Percentiles rank a stretch among this genome's conserved stretches.
Evolutionary conservation across 92 coral and sea anemone species (phyloP).

Genomic region (Metridium senile): DNA sequence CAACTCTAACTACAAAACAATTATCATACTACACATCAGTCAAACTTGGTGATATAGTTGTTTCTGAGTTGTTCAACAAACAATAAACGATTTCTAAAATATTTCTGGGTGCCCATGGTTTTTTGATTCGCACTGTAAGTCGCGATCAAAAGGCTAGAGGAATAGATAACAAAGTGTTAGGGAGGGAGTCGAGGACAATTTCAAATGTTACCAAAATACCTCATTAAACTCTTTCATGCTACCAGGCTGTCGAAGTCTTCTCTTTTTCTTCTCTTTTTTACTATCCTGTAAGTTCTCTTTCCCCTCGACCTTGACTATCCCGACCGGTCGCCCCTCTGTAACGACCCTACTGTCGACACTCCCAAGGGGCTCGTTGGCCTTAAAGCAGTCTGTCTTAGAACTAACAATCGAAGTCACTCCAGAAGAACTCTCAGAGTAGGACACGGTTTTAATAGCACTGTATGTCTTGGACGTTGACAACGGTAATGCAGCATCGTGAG

Average conservation of each 20-base stretch:
- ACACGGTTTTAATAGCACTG: not conserved
- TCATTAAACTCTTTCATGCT: constrained; percentile 59
- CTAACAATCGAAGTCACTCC: constrained; percentile 3
- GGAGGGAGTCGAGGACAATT: no score
- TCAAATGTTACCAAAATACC: constrained; percentile 29
- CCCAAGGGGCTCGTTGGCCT: constrained; percentile 5
- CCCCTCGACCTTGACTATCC: constrained; percentile 49
- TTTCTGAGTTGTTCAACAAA: no score
- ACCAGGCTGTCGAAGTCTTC: constrained; percentile 68
- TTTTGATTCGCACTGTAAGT: no score
- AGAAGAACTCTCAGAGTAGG: not conserved
- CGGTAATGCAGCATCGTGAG: not conserved
- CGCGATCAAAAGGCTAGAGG: no score
- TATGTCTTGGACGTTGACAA: constrained; percentile 9
- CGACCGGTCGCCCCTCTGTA: constrained; percentile 44
- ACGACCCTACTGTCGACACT: constrained; percentile 18
- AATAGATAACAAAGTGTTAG: not conserved
- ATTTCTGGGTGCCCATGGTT: no score
- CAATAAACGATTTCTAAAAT: no score
- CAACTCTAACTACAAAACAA: no score
- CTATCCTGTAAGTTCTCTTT: constrained; percentile 51
- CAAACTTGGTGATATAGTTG: no score
- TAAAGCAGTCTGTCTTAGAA: constrained; percentile 16
- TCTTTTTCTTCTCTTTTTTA: constrained; percentile 64
- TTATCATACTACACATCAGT: no score